phyloP scores from a whole-genome alignment of 2,113 vertebrate genomes.

The Campylomormyrus tamandua region DNA sequence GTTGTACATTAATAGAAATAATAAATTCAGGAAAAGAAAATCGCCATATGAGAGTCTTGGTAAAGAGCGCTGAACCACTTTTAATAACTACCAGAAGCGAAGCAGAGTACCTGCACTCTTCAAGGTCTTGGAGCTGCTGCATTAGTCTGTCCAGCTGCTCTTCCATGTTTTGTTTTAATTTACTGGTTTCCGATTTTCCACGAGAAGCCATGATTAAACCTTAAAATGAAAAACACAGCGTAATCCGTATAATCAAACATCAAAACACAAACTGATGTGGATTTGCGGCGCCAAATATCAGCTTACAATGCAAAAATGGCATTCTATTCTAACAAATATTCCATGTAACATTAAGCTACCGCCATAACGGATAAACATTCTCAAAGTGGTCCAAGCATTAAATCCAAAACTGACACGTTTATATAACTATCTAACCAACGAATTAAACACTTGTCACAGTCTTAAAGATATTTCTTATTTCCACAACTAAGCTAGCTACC shows the following conservation, averaged over 20 bases:
- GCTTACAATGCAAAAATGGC: not conserved
- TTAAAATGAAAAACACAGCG: constrained; percentile 22
- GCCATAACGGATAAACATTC: not conserved
- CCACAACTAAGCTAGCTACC: not conserved
- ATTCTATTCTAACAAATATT: not conserved
- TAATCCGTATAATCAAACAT: not conserved
- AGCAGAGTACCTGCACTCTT: constrained; percentile 84
- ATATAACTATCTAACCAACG: not conserved
- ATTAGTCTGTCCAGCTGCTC: constrained; percentile 92
- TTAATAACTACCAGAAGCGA: not conserved
- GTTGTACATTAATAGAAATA: not conserved
- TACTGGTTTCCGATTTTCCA: constrained; percentile 86
- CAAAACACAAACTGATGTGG: not conserved
- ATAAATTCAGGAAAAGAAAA: not conserved
- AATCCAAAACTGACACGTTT: not conserved
- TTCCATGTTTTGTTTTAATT: constrained; percentile 90
- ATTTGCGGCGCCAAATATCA: not conserved
- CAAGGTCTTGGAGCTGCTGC: constrained; percentile 94
- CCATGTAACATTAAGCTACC: not conserved
- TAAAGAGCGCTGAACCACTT: not conserved
- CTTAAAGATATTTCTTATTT: not conserved
- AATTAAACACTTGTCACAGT: not conserved
- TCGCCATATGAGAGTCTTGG: not conserved
- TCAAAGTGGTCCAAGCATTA: not conserved
- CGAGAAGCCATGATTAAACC: constrained; percentile 81